Base-by-base conservation (phyloP, 2,888 invertebrate genomes). In the Ectemnius cavifrons region DNA sequence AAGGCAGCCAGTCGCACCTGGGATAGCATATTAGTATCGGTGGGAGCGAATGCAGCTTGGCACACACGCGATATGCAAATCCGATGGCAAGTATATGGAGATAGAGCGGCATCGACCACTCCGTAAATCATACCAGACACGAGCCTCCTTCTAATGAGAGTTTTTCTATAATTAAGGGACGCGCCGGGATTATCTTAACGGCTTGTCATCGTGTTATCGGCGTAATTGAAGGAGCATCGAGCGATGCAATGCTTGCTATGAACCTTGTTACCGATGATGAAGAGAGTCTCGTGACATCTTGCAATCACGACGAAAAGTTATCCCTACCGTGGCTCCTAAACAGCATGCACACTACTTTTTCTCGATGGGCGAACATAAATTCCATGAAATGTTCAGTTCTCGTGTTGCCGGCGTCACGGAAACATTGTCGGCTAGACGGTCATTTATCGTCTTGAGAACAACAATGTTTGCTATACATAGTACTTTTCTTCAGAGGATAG, bases 21-120 rank as follows among this genome's bases (percentile, higher is more conserved):
- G 37, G 37, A 37, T 4, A 37, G 37, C 37, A 37, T 37, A 62
- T 62, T 66, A 68, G 75, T 80, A 69, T 75, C 80, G 77, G 58
- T 28, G 66, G 23, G 67, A 52, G 60, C 63, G 69, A 63, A 63
- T 56, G 62, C 27, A 60, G 58, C 57, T 20, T 4, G 27, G 57
- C 52, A 16, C 63, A 76, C 88, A 88, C 84, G 88, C 88, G 83
- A 88, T 87, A 88, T 87, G 86, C 86, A 86, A 88, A 88, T 87
- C 77, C 77, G 60, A 63, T 69, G 83, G 84, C 78, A 84, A 88
- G 77, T 80, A 79, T 77, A 79, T 75, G 78, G 66, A 20, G 71
- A 57, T 52, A 75, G 69, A 82, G 79, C 75, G 78, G 37, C 6
- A 37, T 6, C 72, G 69, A 73, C 59, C 65, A 69, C 77, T 37